A percentile compares a stretch with the other conserved stretches of the same genome.
These are phyloP conservation scores for Patella caerulea DNA, from an alignment of 2,888 invertebrate species.

Conservation along the genomic window DNA sequence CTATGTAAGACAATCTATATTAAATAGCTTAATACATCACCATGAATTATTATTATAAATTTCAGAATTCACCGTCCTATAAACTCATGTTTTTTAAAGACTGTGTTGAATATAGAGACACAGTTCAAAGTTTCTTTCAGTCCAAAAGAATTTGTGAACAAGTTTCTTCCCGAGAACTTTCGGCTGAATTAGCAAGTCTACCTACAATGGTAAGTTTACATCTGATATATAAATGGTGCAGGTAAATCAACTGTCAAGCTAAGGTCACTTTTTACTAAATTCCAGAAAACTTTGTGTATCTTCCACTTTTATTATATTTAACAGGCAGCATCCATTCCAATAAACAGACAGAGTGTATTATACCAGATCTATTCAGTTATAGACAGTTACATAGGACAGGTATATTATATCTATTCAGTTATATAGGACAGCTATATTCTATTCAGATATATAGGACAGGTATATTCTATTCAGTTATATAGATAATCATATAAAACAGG, in stretches of 20 bases:
- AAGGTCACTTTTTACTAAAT: too few relatives aligned
- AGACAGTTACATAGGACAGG: background rate
- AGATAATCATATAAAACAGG: background rate
- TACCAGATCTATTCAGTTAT: background rate
- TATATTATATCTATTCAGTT: background rate
- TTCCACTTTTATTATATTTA: background rate
- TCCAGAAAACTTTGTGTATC: too few relatives aligned
- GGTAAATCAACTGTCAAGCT: too few relatives aligned
- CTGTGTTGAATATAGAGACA: conserved; percentile 9
- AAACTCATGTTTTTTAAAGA: conserved; percentile 20
- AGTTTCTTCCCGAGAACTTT: background rate
- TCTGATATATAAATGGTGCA: too few relatives aligned
- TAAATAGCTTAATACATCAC: too few relatives aligned
- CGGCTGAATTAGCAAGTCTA: background rate
- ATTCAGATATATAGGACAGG: background rate
- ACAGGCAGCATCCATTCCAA: background rate
- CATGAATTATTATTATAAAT: background rate
- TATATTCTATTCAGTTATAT: background rate
- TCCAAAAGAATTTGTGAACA: background rate
- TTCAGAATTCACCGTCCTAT: conserved; percentile 16
- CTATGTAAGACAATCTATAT: too few relatives aligned
- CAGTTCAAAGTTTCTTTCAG: background rate
- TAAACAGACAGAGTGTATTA: background rate
- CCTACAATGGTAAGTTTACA: background rate
- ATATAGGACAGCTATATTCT: too few relatives aligned